A percentile compares a stretch with the other conserved stretches of the same genome.
phyloP scores from a whole-genome alignment of 23 tunicate species.

The Halocynthia roretzi region DNA sequence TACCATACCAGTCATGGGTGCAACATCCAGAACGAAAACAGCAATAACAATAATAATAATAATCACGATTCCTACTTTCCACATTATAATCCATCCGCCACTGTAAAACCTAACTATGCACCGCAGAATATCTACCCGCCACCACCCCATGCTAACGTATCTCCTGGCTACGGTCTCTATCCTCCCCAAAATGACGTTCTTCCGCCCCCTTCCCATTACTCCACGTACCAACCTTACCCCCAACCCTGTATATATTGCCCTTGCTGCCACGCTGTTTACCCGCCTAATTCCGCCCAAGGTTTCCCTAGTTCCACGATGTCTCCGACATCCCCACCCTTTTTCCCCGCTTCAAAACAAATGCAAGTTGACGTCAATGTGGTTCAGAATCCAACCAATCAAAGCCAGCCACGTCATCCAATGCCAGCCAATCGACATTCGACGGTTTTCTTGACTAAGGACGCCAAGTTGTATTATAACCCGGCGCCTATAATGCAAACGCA shows the following conservation, averaged over 20 bases:
- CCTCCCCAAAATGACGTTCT: neutral
- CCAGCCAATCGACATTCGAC: too few relatives aligned
- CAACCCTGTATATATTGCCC: constrained; percentile 11
- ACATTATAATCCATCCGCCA: neutral
- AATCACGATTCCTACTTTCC: neutral
- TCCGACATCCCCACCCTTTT: constrained; percentile 1
- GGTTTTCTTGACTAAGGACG: too few relatives aligned
- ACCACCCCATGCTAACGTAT: constrained; percentile 1
- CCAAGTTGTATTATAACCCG: too few relatives aligned
- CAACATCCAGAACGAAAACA: neutral
- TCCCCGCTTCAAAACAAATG: constrained; percentile 9
- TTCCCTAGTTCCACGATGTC: constrained; percentile 1
- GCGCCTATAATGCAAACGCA: too few relatives aligned
- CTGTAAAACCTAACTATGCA: neutral
- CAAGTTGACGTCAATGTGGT: too few relatives aligned
- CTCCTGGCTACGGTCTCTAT: neutral
- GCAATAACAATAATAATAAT: neutral
- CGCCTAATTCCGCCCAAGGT: neutral
- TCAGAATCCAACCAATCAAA: too few relatives aligned
- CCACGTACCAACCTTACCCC: neutral
- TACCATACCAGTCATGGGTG: neutral
- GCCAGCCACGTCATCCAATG: too few relatives aligned
- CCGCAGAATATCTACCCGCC: neutral
- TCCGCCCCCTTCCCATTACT: neutral
- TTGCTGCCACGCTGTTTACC: constrained; percentile 6